These are phyloP conservation scores for Drosophila elegans DNA, from an alignment of 1,140 invertebrate genomes.

Conservation along the genomic window DNA sequence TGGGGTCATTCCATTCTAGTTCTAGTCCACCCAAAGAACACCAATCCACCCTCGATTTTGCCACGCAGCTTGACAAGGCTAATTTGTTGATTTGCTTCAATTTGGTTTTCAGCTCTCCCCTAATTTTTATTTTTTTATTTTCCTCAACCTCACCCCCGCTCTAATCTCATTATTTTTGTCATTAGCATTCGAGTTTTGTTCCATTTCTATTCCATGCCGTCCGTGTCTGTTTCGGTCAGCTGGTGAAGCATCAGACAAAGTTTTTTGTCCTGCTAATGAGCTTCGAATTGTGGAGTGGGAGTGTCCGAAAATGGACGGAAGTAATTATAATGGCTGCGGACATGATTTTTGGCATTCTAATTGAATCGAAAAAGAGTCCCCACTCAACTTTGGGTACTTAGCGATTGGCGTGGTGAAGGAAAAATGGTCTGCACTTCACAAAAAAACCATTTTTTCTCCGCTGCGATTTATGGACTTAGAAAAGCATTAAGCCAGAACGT, in stretches of 20 bases:
- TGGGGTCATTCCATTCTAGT: background rate
- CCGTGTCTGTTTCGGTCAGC: conserved; percentile 45
- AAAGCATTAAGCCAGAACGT: background rate
- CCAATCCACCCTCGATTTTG: background rate
- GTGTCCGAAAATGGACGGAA: conserved; percentile 40
- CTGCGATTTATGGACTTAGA: background rate
- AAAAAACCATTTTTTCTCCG: background rate
- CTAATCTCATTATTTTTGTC: conserved; percentile 52
- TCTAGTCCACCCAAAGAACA: background rate
- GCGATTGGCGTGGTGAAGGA: background rate
- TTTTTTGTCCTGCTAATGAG: conserved; percentile 72
- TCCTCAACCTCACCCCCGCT: background rate
- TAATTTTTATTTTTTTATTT: conserved; percentile 5
- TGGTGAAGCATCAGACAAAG: conserved; percentile 47
- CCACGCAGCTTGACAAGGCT: conserved; percentile 65
- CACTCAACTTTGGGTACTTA: conserved; percentile 7
- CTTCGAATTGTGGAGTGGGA: conserved; percentile 32
- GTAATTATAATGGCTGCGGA: conserved; percentile 75
- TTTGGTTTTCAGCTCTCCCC: conserved; percentile 50
- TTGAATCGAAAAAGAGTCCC: conserved; percentile 55
- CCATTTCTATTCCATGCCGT: conserved; percentile 6
- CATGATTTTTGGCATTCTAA: conserved; percentile 80
- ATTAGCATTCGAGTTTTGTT: conserved; percentile 49
- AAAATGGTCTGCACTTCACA: conserved; percentile 14
- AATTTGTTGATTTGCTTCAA: conserved; percentile 82